Percentiles rank a stretch among this genome's conserved stretches.
Evolutionary conservation across 35 echinoderm and acorn worm genomes (phyloP).

Genomic region (Heliocidaris erythrogramma): DNA sequence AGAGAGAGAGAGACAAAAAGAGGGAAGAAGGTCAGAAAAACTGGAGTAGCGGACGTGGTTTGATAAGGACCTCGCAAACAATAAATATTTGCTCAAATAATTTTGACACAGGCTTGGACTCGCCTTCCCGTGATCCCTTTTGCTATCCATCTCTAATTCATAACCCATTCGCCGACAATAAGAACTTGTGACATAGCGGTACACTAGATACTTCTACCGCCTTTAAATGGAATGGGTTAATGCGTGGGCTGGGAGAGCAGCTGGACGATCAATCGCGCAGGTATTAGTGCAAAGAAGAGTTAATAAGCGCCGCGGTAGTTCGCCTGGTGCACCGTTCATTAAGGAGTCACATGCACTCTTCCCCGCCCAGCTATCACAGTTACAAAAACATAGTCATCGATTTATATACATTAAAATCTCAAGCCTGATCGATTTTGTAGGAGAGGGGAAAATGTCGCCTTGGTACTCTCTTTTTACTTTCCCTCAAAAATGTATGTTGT

Average conservation of each 20-base stretch:
- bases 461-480: neutral
- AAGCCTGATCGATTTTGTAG: constrained; percentile 10
- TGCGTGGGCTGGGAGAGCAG: neutral
- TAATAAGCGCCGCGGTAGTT: neutral
- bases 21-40: neutral
- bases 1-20: neutral
- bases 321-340: constrained; percentile 6
- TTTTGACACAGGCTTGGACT: neutral
- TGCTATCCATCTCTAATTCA: neutral
- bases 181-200: neutral
- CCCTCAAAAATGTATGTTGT: neutral
- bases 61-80: neutral
- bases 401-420: constrained; percentile 19
- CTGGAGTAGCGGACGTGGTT: neutral
- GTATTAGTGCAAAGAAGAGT: constrained; percentile 10
- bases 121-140: neutral
- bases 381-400: neutral
- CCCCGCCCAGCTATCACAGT: neutral
- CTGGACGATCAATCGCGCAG: neutral
- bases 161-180: neutral
- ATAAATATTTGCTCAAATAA: constrained; percentile 19
- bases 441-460: neutral
- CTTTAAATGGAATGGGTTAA: neutral
- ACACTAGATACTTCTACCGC: neutral
- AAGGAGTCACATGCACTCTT: neutral